Conservation (phyloP, 2,797 vertebrate species). For the Denticeps clupeoides region DNA sequence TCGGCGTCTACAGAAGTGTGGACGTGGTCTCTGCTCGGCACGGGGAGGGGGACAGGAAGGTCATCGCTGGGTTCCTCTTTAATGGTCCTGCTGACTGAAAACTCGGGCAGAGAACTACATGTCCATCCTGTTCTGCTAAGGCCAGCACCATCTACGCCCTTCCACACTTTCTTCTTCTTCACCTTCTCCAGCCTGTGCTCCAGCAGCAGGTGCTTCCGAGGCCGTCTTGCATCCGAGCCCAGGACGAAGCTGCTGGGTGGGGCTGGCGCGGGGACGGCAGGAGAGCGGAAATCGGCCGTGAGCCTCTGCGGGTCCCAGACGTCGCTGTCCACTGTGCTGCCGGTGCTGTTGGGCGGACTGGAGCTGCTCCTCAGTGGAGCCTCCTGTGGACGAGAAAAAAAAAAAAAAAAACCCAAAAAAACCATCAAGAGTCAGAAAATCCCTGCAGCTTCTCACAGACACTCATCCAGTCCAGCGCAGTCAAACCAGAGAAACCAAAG, state of each 20-base stretch:
- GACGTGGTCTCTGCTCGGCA: constrained; percentile 11
- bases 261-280: constrained; percentile 46
- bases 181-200: constrained; percentile 74
- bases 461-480: too few species aligned
- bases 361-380: constrained; percentile 76
- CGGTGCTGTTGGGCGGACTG: constrained; percentile 91
- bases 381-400: constrained; percentile 53
- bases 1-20: constrained; percentile 32
- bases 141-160: constrained; percentile 37
- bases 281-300: constrained; percentile 37
- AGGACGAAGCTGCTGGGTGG: constrained; percentile 43
- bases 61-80: constrained; percentile 75
- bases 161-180: constrained; percentile 77
- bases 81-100: constrained; percentile 41
- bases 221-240: too few species aligned
- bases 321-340: constrained; percentile 88
- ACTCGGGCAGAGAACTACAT: background rate
- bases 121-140: constrained; percentile 37
- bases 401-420: background rate
- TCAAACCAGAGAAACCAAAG: too few species aligned
- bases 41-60: constrained; percentile 47
- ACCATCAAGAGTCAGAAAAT: background rate
- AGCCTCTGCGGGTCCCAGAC: constrained; percentile 74
- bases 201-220: constrained; percentile 62
- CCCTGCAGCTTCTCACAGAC: too few species aligned